A percentile compares a stretch with the other conserved stretches of the same genome.
Evolutionary conservation across 2,113 vertebrate species (phyloP).

Genomic region (Paracyprichromis sp.): DNA sequence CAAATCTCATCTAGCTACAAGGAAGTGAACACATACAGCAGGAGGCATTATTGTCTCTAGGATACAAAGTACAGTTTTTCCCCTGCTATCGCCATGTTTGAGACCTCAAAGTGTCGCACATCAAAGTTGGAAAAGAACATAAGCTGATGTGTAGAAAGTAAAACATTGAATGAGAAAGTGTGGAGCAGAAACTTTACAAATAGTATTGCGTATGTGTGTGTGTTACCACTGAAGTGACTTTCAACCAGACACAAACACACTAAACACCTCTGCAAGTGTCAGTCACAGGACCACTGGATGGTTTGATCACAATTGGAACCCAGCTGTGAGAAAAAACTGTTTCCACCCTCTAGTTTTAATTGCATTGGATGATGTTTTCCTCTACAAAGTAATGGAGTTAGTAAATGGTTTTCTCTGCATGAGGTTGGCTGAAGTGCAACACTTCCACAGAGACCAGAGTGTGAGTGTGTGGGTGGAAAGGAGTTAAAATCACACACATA

Average conservation of each 20-base stretch:
- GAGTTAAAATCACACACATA: neutral
- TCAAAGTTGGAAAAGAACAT: neutral
- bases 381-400: neutral
- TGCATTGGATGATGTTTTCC: neutral
- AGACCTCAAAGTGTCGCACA: neutral
- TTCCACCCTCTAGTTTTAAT: conserved; percentile 18
- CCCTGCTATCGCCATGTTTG: neutral
- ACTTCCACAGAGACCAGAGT: neutral
- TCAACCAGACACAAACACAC: neutral
- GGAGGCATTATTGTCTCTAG: neutral
- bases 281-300: neutral
- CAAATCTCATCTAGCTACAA: neutral
- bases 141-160: neutral
- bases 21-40: neutral
- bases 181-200: neutral
- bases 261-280: neutral
- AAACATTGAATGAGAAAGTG: neutral
- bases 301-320: neutral
- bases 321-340: neutral
- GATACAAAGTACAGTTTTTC: neutral
- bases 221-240: neutral
- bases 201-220: neutral
- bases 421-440: neutral
- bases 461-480: neutral
- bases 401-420: neutral